Evolutionary conservation across 2,888 invertebrate genomes (phyloP).

Genomic region (Scotopteryx bipunctaria): DNA sequence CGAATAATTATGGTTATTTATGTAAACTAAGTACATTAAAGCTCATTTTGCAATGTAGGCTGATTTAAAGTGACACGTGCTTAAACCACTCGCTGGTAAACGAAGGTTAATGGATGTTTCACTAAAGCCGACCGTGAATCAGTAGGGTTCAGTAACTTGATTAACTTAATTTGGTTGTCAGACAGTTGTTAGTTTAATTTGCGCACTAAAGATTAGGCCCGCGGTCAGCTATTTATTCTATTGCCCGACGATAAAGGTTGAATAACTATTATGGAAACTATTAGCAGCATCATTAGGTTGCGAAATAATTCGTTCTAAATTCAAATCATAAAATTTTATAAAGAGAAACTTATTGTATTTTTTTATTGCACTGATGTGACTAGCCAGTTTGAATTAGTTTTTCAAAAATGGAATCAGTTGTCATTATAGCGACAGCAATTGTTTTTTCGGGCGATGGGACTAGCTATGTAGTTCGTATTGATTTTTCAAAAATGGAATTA

Average conservation of each 20-base stretch:
- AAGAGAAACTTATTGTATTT: background rate
- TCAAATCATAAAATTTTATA: slow-evolving; percentile 1
- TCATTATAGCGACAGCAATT: no score
- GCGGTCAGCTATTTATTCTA: slow-evolving; percentile 33
- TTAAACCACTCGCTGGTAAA: slow-evolving; percentile 20
- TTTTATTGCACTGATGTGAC: background rate
- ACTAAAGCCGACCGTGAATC: slow-evolving; percentile 36
- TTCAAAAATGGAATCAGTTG: background rate
- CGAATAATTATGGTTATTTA: background rate
- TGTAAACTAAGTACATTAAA: background rate
- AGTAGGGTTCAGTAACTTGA: slow-evolving; percentile 38
- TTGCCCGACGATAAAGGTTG: slow-evolving; percentile 24
- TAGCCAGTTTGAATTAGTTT: background rate
- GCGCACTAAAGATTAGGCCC: slow-evolving; percentile 34
- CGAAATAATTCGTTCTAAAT: slow-evolving; percentile 15
- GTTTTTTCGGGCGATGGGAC: no score
- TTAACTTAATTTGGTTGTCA: slow-evolving; percentile 41
- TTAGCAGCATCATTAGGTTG: slow-evolving; percentile 17
- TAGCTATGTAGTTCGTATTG: background rate
- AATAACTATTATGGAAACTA: slow-evolving; percentile 15
- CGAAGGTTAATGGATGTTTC: slow-evolving; percentile 41
- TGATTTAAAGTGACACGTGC: slow-evolving; percentile 4
- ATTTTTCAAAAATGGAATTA: background rate
- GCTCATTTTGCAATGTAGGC: slow-evolving; percentile 2
- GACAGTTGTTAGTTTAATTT: slow-evolving; percentile 39